A percentile compares a stretch with the other conserved stretches of the same genome.
Conservation (phyloP, 2,888 invertebrate genomes). For the Cactoblastis cactorum region DNA sequence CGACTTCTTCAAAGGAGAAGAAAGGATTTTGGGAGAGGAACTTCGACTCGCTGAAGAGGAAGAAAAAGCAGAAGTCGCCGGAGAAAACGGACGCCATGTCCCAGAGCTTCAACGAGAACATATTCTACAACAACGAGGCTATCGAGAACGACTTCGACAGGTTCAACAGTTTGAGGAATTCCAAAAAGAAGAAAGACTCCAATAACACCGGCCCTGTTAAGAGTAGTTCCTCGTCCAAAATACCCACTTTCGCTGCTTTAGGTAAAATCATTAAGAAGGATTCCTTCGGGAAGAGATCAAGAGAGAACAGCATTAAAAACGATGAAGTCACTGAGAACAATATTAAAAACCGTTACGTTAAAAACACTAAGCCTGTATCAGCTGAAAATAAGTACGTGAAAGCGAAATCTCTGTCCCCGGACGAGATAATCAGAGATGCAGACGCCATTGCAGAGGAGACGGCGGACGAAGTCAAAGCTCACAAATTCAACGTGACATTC, state of each 20-base stretch:
- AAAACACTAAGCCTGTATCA: slow-evolving; percentile 51
- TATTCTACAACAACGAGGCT: slow-evolving; percentile 68
- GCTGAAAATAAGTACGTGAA: slow-evolving; percentile 68
- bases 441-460: slow-evolving; percentile 51
- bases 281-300: slow-evolving; percentile 57
- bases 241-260: slow-evolving; percentile 70
- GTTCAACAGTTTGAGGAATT: slow-evolving; percentile 66
- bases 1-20: slow-evolving; percentile 65
- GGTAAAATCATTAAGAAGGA: slow-evolving; percentile 75
- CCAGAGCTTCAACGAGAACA: slow-evolving; percentile 76
- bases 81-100: slow-evolving; percentile 74
- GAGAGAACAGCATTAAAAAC: slow-evolving; percentile 44
- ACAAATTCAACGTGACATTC: slow-evolving; percentile 31
- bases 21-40: slow-evolving; percentile 78
- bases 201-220: slow-evolving; percentile 53
- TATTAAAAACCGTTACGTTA: slow-evolving; percentile 60
- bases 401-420: slow-evolving; percentile 63
- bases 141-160: slow-evolving; percentile 72
- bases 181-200: slow-evolving; percentile 67
- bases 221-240: slow-evolving; percentile 70
- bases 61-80: slow-evolving; percentile 62
- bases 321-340: slow-evolving; percentile 39
- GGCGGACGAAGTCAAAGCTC: slow-evolving; percentile 25
- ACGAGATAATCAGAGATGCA: slow-evolving; percentile 44
- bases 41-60: slow-evolving; percentile 72